Evolutionary conservation across 2,888 invertebrate species (phyloP).

Genomic region (Idaea dimidiata): DNA sequence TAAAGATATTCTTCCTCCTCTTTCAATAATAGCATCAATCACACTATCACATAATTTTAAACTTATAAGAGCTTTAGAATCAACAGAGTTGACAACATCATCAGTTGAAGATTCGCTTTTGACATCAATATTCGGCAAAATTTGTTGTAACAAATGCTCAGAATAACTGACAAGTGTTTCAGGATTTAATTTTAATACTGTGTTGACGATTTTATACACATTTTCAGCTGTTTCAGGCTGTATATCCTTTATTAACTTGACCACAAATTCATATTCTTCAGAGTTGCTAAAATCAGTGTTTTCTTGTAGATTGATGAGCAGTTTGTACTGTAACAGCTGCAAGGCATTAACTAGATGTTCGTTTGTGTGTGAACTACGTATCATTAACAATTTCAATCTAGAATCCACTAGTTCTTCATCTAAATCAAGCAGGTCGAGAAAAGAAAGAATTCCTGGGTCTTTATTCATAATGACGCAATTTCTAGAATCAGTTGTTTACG

Average conservation of each 20-base stretch:
- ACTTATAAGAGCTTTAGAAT: conserved; percentile 32
- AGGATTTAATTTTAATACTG: conserved; percentile 51
- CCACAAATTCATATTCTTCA: conserved; percentile 55
- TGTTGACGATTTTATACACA: conserved; percentile 54
- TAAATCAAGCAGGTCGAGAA: conserved; percentile 66
- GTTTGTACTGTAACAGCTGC: conserved; percentile 65
- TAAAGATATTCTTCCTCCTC: conserved; percentile 41
- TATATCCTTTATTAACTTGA: conserved; percentile 46
- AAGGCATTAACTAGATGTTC: conserved; percentile 55
- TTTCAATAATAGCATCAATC: conserved; percentile 47
- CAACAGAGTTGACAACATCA: conserved; percentile 18
- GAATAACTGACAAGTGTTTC: conserved; percentile 52
- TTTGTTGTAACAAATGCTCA: conserved; percentile 71
- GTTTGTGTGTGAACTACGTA: conserved; percentile 40
- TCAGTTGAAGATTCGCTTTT: conserved; percentile 17
- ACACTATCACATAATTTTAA: conserved; percentile 59
- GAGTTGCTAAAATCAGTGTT: conserved; percentile 62
- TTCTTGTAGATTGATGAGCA: conserved; percentile 61
- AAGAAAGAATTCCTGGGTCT: conserved; percentile 48
- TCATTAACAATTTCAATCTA: conserved; percentile 57
- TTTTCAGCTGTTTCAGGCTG: conserved; percentile 45
- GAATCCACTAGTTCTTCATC: conserved; percentile 65
- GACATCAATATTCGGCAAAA: conserved; percentile 47
- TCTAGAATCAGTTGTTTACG: not conserved
- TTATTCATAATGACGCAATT: conserved; percentile 25